Evolutionary conservation across 2,888 invertebrate genomes (phyloP).

Genomic region (Tenodera sinensis): DNA sequence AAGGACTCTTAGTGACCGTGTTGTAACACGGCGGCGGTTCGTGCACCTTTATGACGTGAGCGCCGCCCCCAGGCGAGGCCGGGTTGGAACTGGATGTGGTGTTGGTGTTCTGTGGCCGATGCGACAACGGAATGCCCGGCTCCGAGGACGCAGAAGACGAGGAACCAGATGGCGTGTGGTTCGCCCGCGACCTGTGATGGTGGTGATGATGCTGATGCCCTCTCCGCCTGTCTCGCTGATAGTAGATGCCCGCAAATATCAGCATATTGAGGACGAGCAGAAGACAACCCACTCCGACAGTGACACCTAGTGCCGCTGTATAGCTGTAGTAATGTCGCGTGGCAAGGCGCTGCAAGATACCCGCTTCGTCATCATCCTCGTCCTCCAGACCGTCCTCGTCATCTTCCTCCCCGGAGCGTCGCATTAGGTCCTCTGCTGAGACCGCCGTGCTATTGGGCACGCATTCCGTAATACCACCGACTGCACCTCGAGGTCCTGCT

Average conservation of each 20-base stretch:
- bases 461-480: constrained; percentile 32
- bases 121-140: constrained; percentile 44
- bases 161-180: constrained; percentile 37
- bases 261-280: constrained; percentile 67
- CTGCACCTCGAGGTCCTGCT: constrained; percentile 24
- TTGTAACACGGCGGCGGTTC: constrained; percentile 54
- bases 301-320: constrained; percentile 72
- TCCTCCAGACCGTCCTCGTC: constrained; percentile 44
- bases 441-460: constrained; percentile 30
- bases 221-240: constrained; percentile 58
- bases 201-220: constrained; percentile 34
- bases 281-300: constrained; percentile 70
- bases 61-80: neutral
- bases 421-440: constrained; percentile 32
- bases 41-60: constrained; percentile 35
- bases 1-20: constrained; percentile 43
- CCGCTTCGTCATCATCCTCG: constrained; percentile 50
- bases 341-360: constrained; percentile 51
- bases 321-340: constrained; percentile 55
- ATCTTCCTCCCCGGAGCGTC: constrained; percentile 28
- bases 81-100: neutral
- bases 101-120: constrained; percentile 35
- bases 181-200: constrained; percentile 35
- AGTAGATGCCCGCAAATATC: constrained; percentile 74
- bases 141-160: constrained; percentile 31